Percentiles rank a stretch among this genome's conserved stretches.
phyloP scores from a whole-genome alignment of 1,140 invertebrate species.

The Acyrthosiphon pisum region DNA sequence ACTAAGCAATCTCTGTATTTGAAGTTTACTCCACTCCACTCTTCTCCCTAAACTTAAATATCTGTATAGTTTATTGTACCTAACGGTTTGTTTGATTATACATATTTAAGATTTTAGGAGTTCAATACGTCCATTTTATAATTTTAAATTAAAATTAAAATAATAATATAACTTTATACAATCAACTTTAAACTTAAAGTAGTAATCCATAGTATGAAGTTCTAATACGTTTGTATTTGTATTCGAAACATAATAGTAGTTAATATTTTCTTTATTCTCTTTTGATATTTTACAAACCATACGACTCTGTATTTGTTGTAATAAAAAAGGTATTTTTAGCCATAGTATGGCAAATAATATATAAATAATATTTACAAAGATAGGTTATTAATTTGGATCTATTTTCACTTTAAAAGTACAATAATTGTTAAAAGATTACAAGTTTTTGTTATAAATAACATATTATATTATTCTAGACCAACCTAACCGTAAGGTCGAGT shows the following conservation, averaged over 20 bases:
- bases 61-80: neutral
- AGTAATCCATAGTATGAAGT: neutral
- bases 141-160: neutral
- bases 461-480: neutral
- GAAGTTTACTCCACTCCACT: neutral
- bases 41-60: neutral
- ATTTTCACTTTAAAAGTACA: neutral
- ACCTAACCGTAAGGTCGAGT: constrained; percentile 26
- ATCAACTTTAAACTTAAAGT: neutral
- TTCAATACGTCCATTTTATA: neutral
- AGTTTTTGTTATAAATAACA: neutral
- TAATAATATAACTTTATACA: neutral
- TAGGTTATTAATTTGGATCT: neutral
- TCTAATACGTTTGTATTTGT: neutral
- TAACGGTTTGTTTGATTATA: neutral
- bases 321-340: neutral
- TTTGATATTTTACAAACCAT: too few relatives aligned
- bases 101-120: neutral
- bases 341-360: neutral
- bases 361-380: neutral
- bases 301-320: neutral
- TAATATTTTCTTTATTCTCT: neutral
- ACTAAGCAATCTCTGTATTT: neutral
- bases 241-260: neutral
- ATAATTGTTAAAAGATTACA: neutral